Evolutionary conservation across 2,113 vertebrate genomes (phyloP).

Genomic region (Hystrix cristata): DNA sequence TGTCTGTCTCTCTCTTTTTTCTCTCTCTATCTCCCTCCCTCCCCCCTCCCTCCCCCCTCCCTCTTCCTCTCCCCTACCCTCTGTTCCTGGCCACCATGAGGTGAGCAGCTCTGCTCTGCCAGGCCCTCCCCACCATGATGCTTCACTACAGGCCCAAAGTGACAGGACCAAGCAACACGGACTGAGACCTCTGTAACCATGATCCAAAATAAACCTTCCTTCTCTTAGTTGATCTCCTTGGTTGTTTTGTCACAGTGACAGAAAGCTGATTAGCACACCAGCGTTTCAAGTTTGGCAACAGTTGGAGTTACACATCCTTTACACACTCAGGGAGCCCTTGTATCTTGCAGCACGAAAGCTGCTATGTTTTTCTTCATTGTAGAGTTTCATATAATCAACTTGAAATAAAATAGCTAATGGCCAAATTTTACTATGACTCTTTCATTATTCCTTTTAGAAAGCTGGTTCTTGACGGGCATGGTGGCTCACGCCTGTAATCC

Average conservation of each 20-base stretch:
- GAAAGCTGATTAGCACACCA: not conserved
- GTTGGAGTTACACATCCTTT: not conserved
- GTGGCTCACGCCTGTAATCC: too few species aligned
- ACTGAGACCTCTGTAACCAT: not conserved
- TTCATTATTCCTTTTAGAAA: not conserved
- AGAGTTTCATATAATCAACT: not conserved
- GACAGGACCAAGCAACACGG: not conserved
- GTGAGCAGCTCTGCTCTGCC: not conserved
- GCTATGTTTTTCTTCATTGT: not conserved
- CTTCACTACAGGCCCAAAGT: not conserved
- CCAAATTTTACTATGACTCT: not conserved
- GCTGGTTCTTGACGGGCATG: not conserved
- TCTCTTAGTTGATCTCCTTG: not conserved
- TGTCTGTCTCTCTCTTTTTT: not conserved
- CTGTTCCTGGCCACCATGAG: too few species aligned
- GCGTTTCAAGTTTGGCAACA: not conserved
- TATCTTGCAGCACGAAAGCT: not conserved
- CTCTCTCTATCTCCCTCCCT: not conserved
- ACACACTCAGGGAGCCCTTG: not conserved
- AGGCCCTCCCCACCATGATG: not conserved
- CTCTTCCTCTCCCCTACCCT: not conserved
- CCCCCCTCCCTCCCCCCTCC: rapidly evolving
- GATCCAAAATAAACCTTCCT: not conserved
- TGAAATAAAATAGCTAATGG: not conserved
- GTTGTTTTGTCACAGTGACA: not conserved